Percentiles rank a stretch among this genome's conserved stretches.
These are phyloP conservation scores for Danio jaintianensis DNA, from an alignment of 2,797 vertebrate species.

Conservation along the genomic window DNA sequence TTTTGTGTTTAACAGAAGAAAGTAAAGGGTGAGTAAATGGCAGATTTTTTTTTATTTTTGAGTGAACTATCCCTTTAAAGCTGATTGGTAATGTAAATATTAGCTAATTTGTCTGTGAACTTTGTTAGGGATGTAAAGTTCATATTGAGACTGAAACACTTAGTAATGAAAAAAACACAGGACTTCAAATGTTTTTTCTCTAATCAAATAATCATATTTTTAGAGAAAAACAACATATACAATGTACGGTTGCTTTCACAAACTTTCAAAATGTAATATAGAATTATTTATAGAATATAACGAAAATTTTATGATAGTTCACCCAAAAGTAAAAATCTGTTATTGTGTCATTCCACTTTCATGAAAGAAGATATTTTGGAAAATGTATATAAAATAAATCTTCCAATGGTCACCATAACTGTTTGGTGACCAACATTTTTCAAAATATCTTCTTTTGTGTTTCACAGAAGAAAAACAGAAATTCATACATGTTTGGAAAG, in stretches of 20 bases:
- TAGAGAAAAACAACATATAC: too few relatives aligned
- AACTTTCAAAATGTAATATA: too few relatives aligned
- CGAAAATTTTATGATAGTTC: too few relatives aligned
- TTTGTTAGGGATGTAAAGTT: neutral
- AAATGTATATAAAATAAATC: too few relatives aligned
- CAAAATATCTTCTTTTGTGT: conserved; percentile 28
- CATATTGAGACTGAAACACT: neutral
- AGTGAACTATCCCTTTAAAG: neutral
- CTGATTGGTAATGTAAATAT: neutral
- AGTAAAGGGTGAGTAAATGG: too few relatives aligned
- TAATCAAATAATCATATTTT: too few relatives aligned
- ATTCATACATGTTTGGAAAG: conserved; percentile 28
- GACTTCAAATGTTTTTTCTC: neutral
- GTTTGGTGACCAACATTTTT: conserved; percentile 6
- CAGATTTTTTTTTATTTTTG: neutral
- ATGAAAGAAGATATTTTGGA: conserved; percentile 34
- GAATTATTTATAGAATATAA: too few relatives aligned
- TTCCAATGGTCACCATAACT: neutral
- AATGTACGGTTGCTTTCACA: too few relatives aligned
- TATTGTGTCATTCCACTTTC: conserved; percentile 7
- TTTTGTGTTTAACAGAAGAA: neutral
- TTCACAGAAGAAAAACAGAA: conserved; percentile 22
- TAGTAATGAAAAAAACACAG: neutral
- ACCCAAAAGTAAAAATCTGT: neutral
- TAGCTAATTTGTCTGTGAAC: neutral